phyloP scores from a whole-genome alignment of 1,140 invertebrate genomes.

The Berghia stephanieae region DNA sequence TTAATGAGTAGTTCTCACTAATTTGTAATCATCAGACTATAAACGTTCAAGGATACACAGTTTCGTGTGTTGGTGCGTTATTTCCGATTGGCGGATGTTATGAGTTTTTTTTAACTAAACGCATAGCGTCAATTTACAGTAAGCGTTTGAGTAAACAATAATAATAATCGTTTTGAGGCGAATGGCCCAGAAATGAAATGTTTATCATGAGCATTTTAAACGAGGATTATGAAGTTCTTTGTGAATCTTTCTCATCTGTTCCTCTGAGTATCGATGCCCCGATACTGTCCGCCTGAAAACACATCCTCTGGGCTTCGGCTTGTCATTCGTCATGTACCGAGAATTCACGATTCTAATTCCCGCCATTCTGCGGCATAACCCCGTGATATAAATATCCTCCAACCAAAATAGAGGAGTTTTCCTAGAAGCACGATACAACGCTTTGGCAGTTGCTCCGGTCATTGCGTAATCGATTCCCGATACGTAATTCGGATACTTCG shows the following conservation, averaged over 20 bases:
- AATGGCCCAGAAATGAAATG: too few species aligned
- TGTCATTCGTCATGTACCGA: conserved; percentile 34
- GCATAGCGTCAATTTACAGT: too few species aligned
- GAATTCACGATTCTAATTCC: conserved; percentile 34
- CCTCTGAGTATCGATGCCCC: conserved; percentile 39
- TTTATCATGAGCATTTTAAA: background rate
- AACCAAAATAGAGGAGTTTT: conserved; percentile 54
- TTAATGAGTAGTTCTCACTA: too few species aligned
- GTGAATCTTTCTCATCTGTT: conserved; percentile 43
- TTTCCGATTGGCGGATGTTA: too few species aligned
- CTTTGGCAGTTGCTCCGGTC: conserved; percentile 45
- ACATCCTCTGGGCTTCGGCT: conserved; percentile 37
- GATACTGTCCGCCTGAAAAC: conserved; percentile 37
- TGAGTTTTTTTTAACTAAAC: too few species aligned
- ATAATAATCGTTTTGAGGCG: too few species aligned
- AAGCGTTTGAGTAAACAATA: too few species aligned
- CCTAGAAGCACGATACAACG: conserved; percentile 55
- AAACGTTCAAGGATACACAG: too few species aligned
- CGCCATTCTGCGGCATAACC: conserved; percentile 45
- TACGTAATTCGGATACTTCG: conserved; percentile 60
- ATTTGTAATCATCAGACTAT: too few species aligned
- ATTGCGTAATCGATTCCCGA: conserved; percentile 65
- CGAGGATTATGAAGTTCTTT: conserved; percentile 31
- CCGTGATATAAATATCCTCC: conserved; percentile 67
- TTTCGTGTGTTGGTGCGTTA: too few species aligned